Percentiles rank a stretch among this genome's conserved stretches.
phyloP scores from a whole-genome alignment of 2,888 invertebrate genomes.

The Protodeltote pygarga region DNA sequence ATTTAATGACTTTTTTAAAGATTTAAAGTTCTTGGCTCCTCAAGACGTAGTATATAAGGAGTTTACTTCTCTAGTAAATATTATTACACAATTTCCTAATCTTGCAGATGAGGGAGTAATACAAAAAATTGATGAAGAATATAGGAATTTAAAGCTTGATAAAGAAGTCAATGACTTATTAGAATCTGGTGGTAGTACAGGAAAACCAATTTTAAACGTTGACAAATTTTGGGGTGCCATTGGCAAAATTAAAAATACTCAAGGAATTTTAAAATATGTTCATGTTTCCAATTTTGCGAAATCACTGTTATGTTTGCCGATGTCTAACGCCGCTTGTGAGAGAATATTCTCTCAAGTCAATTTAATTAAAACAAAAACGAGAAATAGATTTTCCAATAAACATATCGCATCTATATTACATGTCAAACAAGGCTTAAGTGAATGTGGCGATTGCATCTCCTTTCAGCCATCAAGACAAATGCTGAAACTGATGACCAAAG shows the following conservation, averaged over 20 bases:
- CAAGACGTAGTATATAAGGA: conserved; percentile 5
- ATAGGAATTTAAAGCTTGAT: conserved; percentile 9
- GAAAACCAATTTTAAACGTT: no score
- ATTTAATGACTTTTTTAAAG: background rate
- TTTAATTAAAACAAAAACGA: background rate
- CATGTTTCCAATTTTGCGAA: background rate
- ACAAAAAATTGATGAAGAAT: conserved; percentile 14
- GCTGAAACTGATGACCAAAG: no score
- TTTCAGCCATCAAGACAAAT: no score
- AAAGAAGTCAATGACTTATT: conserved; percentile 6
- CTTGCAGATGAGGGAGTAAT: conserved; percentile 7
- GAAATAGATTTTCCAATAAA: background rate
- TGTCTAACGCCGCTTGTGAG: background rate
- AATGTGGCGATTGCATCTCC: no score
- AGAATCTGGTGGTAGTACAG: background rate
- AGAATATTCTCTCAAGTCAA: background rate
- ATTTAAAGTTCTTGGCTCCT: conserved; percentile 2
- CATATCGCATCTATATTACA: no score
- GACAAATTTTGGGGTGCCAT: no score
- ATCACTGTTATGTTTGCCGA: background rate
- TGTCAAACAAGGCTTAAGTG: no score
- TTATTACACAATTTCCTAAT: conserved; percentile 13
- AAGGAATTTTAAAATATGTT: background rate
- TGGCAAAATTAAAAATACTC: background rate
- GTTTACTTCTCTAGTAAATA: conserved; percentile 9